phyloP scores from a whole-genome alignment of 2,888 invertebrate species.

The Rhingia campestris region DNA sequence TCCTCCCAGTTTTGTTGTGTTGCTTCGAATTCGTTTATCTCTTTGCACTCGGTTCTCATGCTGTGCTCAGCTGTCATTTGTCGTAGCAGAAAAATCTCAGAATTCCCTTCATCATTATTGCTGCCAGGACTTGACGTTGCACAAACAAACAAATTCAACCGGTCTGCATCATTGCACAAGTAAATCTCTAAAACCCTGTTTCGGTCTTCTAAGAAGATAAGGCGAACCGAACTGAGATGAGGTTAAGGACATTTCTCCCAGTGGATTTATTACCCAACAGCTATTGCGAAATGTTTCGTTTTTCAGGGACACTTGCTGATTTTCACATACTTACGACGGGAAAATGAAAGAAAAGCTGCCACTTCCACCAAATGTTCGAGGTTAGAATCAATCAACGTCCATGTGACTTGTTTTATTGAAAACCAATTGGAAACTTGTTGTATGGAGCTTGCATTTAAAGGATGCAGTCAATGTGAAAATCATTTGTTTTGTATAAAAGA shows the following conservation, averaged over 20 bases:
- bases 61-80: conserved; percentile 50
- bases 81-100: conserved; percentile 45
- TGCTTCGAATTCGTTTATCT: conserved; percentile 29
- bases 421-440: conserved; percentile 10
- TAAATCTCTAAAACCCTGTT: conserved; percentile 27
- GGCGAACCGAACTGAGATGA: conserved; percentile 1
- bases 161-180: conserved; percentile 51
- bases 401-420: conserved; percentile 37
- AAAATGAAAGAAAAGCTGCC: not conserved
- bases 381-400: conserved; percentile 69
- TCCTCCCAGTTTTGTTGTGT: not conserved
- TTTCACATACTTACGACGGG: not conserved
- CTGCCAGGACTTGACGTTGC: conserved; percentile 10
- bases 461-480: conserved; percentile 28
- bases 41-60: conserved; percentile 31
- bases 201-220: not conserved
- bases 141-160: not conserved
- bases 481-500: conserved; percentile 50
- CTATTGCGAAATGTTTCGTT: conserved; percentile 21
- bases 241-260: conserved; percentile 51
- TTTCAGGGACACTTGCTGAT: conserved; percentile 30
- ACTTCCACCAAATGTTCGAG: conserved; percentile 36
- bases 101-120: conserved; percentile 43
- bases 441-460: not conserved
- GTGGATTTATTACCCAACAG: conserved; percentile 57